Conservation (phyloP, 2,888 invertebrate genomes). For the Mythimna impura region DNA sequence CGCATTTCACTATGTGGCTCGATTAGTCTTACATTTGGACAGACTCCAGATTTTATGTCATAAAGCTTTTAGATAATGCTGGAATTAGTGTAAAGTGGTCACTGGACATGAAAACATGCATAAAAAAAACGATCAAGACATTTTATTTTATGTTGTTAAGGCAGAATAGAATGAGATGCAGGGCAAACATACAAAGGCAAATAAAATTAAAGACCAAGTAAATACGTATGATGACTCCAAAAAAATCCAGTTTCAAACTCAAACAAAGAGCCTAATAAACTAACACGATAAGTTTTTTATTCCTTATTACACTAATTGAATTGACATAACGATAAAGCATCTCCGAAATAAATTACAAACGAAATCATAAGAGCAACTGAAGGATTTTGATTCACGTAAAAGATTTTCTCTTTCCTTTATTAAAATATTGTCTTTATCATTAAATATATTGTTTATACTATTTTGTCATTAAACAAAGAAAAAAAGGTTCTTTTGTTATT, state of each 20-base stretch:
- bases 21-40: slow-evolving; percentile 47
- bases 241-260: background rate
- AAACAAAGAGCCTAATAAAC: background rate
- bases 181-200: background rate
- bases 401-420: slow-evolving; percentile 12
- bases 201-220: background rate
- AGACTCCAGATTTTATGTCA: slow-evolving; percentile 49
- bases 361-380: slow-evolving; percentile 13
- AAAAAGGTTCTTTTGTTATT: slow-evolving; percentile 17
- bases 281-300: background rate
- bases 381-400: background rate
- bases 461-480: slow-evolving; percentile 4
- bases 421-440: slow-evolving; percentile 4
- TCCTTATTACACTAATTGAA: background rate
- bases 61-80: slow-evolving; percentile 44
- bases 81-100: slow-evolving; percentile 39
- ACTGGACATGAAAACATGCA: background rate
- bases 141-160: slow-evolving; percentile 4
- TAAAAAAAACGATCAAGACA: slow-evolving; percentile 19
- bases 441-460: slow-evolving; percentile 16
- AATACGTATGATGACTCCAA: background rate
- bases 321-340: slow-evolving; percentile 7
- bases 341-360: slow-evolving; percentile 1
- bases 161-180: background rate
- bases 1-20: slow-evolving; percentile 21